Evolutionary conservation across 2,113 vertebrate species (phyloP), one percentile per base, ranked within the genome.

Genomic region (Cottus gobio): DNA sequence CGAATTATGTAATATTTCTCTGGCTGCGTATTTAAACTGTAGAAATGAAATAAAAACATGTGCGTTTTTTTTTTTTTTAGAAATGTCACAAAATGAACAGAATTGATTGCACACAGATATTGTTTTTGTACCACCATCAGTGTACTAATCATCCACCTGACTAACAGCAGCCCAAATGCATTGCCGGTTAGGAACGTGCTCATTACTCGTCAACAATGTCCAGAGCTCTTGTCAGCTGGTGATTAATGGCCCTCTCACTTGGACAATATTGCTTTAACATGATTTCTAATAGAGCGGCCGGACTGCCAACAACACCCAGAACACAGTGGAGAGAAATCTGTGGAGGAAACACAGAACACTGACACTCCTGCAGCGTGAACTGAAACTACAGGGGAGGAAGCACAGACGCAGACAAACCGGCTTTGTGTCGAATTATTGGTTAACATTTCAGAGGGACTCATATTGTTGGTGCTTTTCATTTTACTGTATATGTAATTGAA

Each of bases 181-280:
- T 88, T 83, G 90, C 87, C 81, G 85, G 87, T 91, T 90, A 91
- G 30, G 68, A 88, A 86, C 87, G 73, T 85, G 28, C 79, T 89
- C 90, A 87, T 92, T 92, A 89, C 68, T 87, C 36, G 62, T 88
- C 89, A 92, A 92, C 88, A 88, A 71, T 89, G 80, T 94, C 91
- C 93, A 92, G 87, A 92, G 75, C 83, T 69, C 67, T 65, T 92
- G 92, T 92, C 91, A 93, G 20, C 34, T 71, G 69, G 85, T 94
- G 93, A 94, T 94, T 94, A 92, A 94, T 94, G 92, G 84, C 63
- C 79, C 50, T 83, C 80, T 73, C 87, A 74, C 82, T 85, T 62
- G 5, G 54, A 78, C 54, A 83, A 82, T 93, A 87, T 91, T 92
- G 86, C 84, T 93, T 80, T 83, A 92, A 87, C 81, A 87, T 75